phyloP scores from a whole-genome alignment of 2,113 vertebrate species.

The Corythoichthys intestinalis region DNA sequence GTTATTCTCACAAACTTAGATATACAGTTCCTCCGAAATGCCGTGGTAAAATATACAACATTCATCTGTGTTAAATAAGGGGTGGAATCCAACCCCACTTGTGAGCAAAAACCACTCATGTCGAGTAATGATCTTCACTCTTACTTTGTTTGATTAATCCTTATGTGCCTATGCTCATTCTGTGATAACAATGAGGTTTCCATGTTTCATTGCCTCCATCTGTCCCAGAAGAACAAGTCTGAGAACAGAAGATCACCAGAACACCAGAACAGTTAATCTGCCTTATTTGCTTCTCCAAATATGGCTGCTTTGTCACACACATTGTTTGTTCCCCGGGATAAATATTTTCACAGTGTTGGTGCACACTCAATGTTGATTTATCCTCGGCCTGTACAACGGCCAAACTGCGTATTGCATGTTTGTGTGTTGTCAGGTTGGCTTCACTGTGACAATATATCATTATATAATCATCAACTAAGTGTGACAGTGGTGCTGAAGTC shows the following conservation, averaged over 20 bases:
- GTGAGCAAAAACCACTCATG: background rate
- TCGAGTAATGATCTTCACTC: constrained; percentile 3
- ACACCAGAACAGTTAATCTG: constrained; percentile 66
- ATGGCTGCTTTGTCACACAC: constrained; percentile 64
- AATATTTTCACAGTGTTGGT: constrained; percentile 60
- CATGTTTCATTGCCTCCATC: constrained; percentile 70
- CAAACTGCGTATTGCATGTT: constrained; percentile 62
- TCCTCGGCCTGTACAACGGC: constrained; percentile 63
- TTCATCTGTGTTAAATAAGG: background rate
- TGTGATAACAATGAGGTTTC: constrained; percentile 59
- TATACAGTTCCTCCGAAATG: too few species aligned
- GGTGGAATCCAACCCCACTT: background rate
- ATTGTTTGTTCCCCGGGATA: constrained; percentile 64
- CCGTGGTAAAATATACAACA: too few species aligned
- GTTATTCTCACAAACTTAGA: too few species aligned
- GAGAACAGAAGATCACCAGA: constrained; percentile 56
- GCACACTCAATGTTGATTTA: constrained; percentile 68
- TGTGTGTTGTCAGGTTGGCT: constrained; percentile 58
- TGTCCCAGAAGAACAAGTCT: constrained; percentile 62
- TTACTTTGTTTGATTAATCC: constrained; percentile 50
- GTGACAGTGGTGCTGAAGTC: constrained; percentile 45
- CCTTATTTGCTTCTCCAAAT: constrained; percentile 69
- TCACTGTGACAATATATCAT: constrained; percentile 59
- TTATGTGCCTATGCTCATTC: constrained; percentile 42
- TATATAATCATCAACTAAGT: constrained; percentile 52